These are phyloP conservation scores for Tholera decimalis DNA, from an alignment of 2,888 invertebrate genomes.

Conservation along the genomic window DNA sequence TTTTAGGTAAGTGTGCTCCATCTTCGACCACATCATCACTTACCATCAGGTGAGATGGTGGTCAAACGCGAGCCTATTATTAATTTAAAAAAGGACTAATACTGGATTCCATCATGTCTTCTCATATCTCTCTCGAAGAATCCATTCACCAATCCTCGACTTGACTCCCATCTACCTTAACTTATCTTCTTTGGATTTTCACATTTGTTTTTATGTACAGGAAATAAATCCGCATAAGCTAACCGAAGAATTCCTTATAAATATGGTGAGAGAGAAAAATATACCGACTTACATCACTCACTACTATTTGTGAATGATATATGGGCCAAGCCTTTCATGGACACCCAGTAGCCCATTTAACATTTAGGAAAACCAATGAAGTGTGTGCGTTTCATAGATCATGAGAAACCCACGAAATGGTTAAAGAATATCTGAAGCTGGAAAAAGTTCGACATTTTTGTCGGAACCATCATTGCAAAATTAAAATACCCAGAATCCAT, in stretches of 20 bases:
- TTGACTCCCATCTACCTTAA: not conserved
- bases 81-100: too few species aligned
- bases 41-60: too few species aligned
- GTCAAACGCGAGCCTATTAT: too few species aligned
- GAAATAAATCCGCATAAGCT: not conserved
- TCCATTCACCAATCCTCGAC: not conserved
- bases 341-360: conserved; percentile 1
- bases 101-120: too few species aligned
- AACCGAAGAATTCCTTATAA: not conserved
- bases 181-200: not conserved
- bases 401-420: conserved; percentile 4
- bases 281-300: not conserved
- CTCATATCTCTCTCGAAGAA: too few species aligned
- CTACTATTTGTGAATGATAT: conserved; percentile 22
- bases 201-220: not conserved
- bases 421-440: conserved; percentile 1
- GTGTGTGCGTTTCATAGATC: conserved; percentile 14
- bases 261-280: conserved; percentile 21
- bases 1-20: too few species aligned
- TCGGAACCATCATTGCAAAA: not conserved
- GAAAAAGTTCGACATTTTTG: not conserved
- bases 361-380: conserved; percentile 33
- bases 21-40: too few species aligned
- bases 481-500: not conserved
- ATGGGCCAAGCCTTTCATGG: conserved; percentile 23